phyloP scores from a whole-genome alignment of 2,888 invertebrate genomes.

The Macrosiphum euphorbiae region DNA sequence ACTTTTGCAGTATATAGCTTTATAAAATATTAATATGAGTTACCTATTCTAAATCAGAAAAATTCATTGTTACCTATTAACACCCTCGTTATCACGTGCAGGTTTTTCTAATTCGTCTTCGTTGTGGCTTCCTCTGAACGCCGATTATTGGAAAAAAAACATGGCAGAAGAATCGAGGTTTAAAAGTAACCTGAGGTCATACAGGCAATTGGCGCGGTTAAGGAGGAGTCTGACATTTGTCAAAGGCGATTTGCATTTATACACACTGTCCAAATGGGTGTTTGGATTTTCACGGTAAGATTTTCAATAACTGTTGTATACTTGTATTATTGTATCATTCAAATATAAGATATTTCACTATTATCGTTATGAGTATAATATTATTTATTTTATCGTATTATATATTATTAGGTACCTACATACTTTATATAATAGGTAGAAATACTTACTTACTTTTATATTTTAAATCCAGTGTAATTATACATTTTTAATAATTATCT shows the following conservation, averaged over 20 bases:
- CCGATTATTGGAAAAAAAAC: slow-evolving; percentile 75
- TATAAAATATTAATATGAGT: neutral
- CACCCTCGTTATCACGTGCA: neutral
- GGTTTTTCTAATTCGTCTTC: slow-evolving; percentile 73
- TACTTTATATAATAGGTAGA: too few species aligned
- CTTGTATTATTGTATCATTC: neutral
- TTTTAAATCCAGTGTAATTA: too few species aligned
- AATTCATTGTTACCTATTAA: neutral
- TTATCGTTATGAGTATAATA: neutral
- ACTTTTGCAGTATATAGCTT: neutral
- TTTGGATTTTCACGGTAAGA: slow-evolving; percentile 61
- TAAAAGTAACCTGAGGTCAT: slow-evolving; percentile 75
- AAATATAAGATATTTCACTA: neutral
- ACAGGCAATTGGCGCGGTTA: slow-evolving; percentile 74
- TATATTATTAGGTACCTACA: too few species aligned
- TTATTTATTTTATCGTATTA: neutral
- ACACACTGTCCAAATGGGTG: slow-evolving; percentile 63
- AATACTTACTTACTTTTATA: too few species aligned
- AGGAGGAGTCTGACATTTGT: slow-evolving; percentile 73
- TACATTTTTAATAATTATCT: neutral
- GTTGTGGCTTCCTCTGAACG: slow-evolving; percentile 79
- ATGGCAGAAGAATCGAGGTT: slow-evolving; percentile 72
- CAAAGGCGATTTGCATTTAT: slow-evolving; percentile 61
- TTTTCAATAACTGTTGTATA: neutral
- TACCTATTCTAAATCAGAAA: neutral